phyloP scores from a whole-genome alignment of 2,797 vertebrate genomes.

The Diglossa cyanea region DNA sequence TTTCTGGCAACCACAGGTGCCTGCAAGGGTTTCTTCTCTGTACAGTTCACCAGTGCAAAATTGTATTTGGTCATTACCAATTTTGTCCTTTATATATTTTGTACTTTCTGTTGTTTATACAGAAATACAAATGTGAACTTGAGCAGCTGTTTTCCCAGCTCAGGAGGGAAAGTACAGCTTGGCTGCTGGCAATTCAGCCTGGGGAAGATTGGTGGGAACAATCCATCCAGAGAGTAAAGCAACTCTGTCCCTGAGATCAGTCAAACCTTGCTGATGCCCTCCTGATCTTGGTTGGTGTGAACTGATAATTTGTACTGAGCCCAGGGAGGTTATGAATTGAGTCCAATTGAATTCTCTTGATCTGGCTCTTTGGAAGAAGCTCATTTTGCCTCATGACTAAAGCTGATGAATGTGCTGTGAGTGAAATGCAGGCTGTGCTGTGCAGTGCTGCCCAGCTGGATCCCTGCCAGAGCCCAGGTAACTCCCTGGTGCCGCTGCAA shows the following conservation, averaged over 20 bases:
- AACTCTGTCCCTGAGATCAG: constrained; percentile 19
- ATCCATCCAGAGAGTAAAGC: constrained; percentile 51
- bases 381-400: neutral
- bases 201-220: constrained; percentile 71
- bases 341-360: fast-evolving
- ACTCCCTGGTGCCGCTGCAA: neutral
- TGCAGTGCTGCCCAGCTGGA: neutral
- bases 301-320: neutral
- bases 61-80: neutral
- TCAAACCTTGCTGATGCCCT: neutral
- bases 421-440: neutral
- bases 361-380: neutral
- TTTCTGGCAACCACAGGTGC: neutral
- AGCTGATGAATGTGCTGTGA: neutral
- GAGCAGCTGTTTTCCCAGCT: constrained; percentile 32
- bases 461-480: neutral
- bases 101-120: neutral
- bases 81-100: neutral
- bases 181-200: constrained; percentile 32
- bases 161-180: constrained; percentile 49
- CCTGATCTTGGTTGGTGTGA: neutral
- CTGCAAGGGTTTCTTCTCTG: neutral
- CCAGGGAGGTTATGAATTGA: fast-evolving
- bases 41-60: neutral
- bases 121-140: constrained; percentile 71